Conservation (phyloP, 2,888 invertebrate species). For the Himalopsyche japonica region DNA sequence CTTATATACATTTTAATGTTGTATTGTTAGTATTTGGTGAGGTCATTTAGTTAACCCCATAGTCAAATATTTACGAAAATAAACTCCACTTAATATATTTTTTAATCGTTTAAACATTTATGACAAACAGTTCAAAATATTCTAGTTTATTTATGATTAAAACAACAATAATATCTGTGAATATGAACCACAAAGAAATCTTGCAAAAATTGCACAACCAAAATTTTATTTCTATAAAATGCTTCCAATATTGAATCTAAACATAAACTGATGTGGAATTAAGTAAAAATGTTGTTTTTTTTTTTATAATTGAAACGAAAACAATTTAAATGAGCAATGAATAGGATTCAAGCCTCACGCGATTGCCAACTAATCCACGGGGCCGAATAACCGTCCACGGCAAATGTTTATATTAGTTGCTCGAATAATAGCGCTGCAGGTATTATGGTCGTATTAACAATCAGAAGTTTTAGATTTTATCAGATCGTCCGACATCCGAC, state of each 20-base stretch:
- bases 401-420: constrained; percentile 20
- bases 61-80: too few relatives aligned
- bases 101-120: too few relatives aligned
- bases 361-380: background rate
- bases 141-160: background rate
- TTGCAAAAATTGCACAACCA: background rate
- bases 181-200: too few relatives aligned
- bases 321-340: background rate
- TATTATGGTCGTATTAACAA: constrained; percentile 23
- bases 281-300: background rate
- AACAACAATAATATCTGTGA: too few relatives aligned
- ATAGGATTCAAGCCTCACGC: background rate
- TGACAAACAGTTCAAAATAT: too few relatives aligned
- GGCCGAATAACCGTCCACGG: background rate
- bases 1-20: too few relatives aligned
- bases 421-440: constrained; percentile 14
- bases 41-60: too few relatives aligned
- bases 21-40: too few relatives aligned
- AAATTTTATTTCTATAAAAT: background rate
- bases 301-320: background rate
- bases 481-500: constrained; percentile 12
- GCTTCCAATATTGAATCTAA: background rate
- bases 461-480: constrained; percentile 20
- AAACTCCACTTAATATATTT: too few relatives aligned
- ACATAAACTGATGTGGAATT: background rate